These are phyloP conservation scores for sheep (Ovis aries) DNA, from an alignment of 2,113 vertebrate species.

Conservation along the genomic window ARS-UI_Ramb_v3.0 NC_056055.1:213644001-213644500, in stretches of 20 bases:
- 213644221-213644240: not conserved
- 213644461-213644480: not conserved
- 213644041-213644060: not conserved
- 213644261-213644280: not conserved
- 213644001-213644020: not conserved
- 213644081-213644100: not conserved
- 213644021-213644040: not conserved
- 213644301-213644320: not conserved
- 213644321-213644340: not conserved
- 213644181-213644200: not conserved
- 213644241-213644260: not conserved
- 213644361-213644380: not conserved
- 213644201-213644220: not conserved
- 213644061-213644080: not conserved
- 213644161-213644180: not conserved
- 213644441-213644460: not conserved
- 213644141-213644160: not conserved
- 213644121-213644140: not conserved
- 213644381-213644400: not conserved
- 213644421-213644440: not conserved
- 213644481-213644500: not conserved
- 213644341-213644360: not conserved
- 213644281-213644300: not conserved
- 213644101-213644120: not conserved
- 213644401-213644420: fast-evolving